These are phyloP conservation scores for Lasioglossum marginatum DNA, from an alignment of 2,888 invertebrate species.

Conservation along the genomic window DNA sequence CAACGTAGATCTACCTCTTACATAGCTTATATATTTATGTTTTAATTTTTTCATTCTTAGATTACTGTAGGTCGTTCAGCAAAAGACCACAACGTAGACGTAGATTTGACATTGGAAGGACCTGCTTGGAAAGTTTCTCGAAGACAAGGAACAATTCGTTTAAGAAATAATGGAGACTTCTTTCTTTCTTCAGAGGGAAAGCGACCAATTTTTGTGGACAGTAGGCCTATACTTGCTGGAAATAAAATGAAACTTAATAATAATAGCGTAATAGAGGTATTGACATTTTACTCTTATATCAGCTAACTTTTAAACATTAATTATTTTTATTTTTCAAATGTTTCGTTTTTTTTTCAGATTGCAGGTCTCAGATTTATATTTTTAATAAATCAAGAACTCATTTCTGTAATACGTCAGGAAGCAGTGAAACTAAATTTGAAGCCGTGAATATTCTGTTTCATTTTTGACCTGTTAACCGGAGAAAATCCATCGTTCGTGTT, in stretches of 20 bases:
- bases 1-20: background rate
- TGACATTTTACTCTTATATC: slow-evolving; percentile 21
- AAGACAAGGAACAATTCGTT: slow-evolving; percentile 95
- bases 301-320: background rate
- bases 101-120: slow-evolving; percentile 96
- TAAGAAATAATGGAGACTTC: slow-evolving; percentile 97
- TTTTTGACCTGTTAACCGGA: slow-evolving; percentile 8
- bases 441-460: slow-evolving; percentile 71
- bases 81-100: slow-evolving; percentile 95
- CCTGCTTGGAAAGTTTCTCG: slow-evolving; percentile 97
- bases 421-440: slow-evolving; percentile 91
- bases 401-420: slow-evolving; percentile 95
- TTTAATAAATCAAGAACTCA: slow-evolving; percentile 95
- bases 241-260: slow-evolving; percentile 96
- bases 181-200: slow-evolving; percentile 98
- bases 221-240: slow-evolving; percentile 94
- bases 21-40: background rate
- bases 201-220: slow-evolving; percentile 97
- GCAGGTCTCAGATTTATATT: slow-evolving; percentile 96
- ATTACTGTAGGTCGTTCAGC: slow-evolving; percentile 97
- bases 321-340: background rate
- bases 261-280: slow-evolving; percentile 97
- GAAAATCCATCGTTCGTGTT: background rate
- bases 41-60: slow-evolving; percentile 81
- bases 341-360: slow-evolving; percentile 86